These are phyloP conservation scores for Anthophora plumipes DNA, from an alignment of 2,888 invertebrate genomes.

Conservation along the genomic window DNA sequence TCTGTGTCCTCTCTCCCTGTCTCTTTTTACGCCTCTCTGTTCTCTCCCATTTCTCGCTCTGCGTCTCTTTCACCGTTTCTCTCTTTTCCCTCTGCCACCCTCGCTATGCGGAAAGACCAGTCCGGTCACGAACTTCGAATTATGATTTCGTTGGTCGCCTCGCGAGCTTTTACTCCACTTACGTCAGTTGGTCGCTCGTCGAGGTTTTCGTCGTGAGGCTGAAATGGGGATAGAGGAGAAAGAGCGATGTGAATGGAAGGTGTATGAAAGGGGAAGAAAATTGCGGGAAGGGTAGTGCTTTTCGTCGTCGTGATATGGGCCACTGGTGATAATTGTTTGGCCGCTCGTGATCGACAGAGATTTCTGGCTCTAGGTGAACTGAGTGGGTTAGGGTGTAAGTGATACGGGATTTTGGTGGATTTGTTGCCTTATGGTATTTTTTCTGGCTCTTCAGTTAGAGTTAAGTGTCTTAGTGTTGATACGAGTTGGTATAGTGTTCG, in stretches of 20 bases:
- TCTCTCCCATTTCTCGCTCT: too few relatives aligned
- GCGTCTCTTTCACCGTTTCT: too few relatives aligned
- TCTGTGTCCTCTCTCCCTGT: background rate
- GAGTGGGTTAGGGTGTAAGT: background rate
- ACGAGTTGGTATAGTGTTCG: too few relatives aligned
- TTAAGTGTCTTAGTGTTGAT: too few relatives aligned
- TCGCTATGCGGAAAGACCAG: background rate
- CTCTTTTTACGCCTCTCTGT: too few relatives aligned
- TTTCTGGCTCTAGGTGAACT: background rate
- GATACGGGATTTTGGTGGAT: background rate
- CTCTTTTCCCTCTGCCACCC: too few relatives aligned
- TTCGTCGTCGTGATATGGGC: conserved; percentile 24
- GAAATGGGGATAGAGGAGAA: conserved; percentile 10
- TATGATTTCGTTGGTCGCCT: conserved; percentile 52
- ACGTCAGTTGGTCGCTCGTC: background rate
- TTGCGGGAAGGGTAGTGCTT: conserved; percentile 12
- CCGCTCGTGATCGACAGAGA: conserved; percentile 4
- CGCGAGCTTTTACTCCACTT: conserved; percentile 47
- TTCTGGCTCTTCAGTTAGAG: background rate
- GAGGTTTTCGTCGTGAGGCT: background rate
- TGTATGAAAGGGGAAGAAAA: conserved; percentile 25
- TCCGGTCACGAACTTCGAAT: conserved; percentile 57
- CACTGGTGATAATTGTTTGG: conserved; percentile 37
- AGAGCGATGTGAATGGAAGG: conserved; percentile 19
- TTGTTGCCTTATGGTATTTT: background rate